Evolutionary conservation across 2,888 invertebrate genomes (phyloP).

Genomic region (Ferrisia virgata): DNA sequence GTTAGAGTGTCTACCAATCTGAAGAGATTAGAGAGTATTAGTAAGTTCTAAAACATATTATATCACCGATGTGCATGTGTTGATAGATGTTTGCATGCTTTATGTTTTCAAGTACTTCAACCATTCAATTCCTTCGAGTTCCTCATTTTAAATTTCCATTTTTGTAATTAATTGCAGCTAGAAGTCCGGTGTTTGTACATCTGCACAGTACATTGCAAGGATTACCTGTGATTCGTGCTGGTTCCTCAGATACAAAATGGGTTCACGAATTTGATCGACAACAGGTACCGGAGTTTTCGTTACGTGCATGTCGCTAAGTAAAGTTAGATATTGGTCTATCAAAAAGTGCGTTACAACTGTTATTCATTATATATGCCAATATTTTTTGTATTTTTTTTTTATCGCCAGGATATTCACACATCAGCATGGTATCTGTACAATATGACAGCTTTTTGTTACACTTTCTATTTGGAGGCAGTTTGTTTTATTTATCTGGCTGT

Average conservation of each 20-base stretch:
- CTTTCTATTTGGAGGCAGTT: slow-evolving; percentile 38
- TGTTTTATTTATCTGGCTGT: slow-evolving; percentile 39
- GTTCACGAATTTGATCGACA: slow-evolving; percentile 54
- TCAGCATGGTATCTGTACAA: slow-evolving; percentile 46
- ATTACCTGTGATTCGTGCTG: slow-evolving; percentile 74
- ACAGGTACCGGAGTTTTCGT: too few relatives aligned
- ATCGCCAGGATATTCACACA: slow-evolving; percentile 45
- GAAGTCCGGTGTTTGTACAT: slow-evolving; percentile 80
- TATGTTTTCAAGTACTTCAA: too few relatives aligned
- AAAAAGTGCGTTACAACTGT: too few relatives aligned
- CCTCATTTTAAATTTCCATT: too few relatives aligned
- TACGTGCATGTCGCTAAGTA: too few relatives aligned
- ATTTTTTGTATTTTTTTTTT: not conserved
- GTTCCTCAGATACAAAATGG: slow-evolving; percentile 65
- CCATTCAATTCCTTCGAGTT: too few relatives aligned
- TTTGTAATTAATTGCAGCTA: too few relatives aligned
- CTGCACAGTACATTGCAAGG: slow-evolving; percentile 75
- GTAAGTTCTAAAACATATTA: too few relatives aligned
- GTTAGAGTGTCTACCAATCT: slow-evolving; percentile 68
- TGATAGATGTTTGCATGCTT: too few relatives aligned
- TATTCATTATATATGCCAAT: too few relatives aligned
- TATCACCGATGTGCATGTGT: too few relatives aligned
- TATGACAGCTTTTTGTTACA: slow-evolving; percentile 35
- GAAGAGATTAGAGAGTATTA: slow-evolving; percentile 65
- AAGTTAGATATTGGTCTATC: too few relatives aligned